phyloP scores from a whole-genome alignment of 2,888 invertebrate species.

The Andrena flavipes region DNA sequence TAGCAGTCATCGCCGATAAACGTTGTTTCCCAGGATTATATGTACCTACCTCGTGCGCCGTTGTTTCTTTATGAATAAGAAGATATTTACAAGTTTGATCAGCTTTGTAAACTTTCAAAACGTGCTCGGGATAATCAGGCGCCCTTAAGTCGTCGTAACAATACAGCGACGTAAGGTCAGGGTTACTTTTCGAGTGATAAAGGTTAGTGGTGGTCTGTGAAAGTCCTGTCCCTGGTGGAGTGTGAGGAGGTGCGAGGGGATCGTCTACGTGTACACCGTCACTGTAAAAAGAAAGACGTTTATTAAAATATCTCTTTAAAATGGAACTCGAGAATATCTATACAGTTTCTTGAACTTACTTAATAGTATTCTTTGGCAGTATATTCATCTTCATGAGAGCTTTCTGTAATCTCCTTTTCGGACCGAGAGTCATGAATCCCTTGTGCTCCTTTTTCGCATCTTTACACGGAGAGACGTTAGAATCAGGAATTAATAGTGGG shows the following conservation, averaged over 20 bases:
- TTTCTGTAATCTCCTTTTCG: slow-evolving; percentile 93
- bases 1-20: neutral
- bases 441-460: slow-evolving; percentile 88
- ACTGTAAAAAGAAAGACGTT: slow-evolving; percentile 77
- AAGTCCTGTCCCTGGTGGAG: slow-evolving; percentile 83
- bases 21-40: neutral
- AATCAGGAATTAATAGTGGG: slow-evolving; percentile 81
- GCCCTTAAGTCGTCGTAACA: slow-evolving; percentile 93
- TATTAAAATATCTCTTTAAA: neutral
- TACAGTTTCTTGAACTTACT: slow-evolving; percentile 77
- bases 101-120: slow-evolving; percentile 97
- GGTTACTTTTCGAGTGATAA: slow-evolving; percentile 95
- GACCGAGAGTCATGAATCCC: slow-evolving; percentile 95
- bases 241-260: slow-evolving; percentile 86
- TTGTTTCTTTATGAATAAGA: slow-evolving; percentile 96
- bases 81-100: slow-evolving; percentile 99
- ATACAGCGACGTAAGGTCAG: slow-evolving; percentile 91
- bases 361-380: slow-evolving; percentile 92
- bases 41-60: slow-evolving; percentile 88
- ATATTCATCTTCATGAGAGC: slow-evolving; percentile 96
- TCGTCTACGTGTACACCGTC: slow-evolving; percentile 89
- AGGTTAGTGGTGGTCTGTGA: slow-evolving; percentile 88
- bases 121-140: slow-evolving; percentile 97
- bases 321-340: neutral
- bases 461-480: slow-evolving; percentile 84